Percentiles rank a stretch among this genome's conserved stretches.
These are phyloP conservation scores for Ormyrus pomaceus DNA, from an alignment of 2,888 invertebrate genomes.

Conservation along the genomic window DNA sequence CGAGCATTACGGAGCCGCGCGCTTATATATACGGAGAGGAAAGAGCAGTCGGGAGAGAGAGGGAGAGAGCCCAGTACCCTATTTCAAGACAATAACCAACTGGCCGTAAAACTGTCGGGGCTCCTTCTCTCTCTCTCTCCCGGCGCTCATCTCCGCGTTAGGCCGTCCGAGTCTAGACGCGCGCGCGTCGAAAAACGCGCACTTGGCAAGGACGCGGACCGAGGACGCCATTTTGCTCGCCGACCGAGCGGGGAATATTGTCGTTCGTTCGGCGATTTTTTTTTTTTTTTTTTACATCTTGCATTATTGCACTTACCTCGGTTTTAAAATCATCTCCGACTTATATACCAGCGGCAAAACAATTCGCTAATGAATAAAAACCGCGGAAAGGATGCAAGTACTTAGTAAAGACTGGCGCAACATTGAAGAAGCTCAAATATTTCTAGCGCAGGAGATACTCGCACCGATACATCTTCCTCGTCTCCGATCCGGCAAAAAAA, in stretches of 20 bases:
- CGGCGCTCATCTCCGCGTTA: slow-evolving; percentile 55
- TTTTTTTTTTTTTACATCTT: too few relatives aligned
- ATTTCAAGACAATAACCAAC: slow-evolving; percentile 66
- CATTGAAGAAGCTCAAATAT: slow-evolving; percentile 5
- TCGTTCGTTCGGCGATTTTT: too few relatives aligned
- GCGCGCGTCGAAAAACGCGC: slow-evolving; percentile 30
- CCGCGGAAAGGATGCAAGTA: not conserved
- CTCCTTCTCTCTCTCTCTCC: not conserved
- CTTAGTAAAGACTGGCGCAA: too few relatives aligned
- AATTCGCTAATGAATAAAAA: not conserved
- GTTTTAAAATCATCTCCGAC: too few relatives aligned
- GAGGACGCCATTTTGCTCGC: slow-evolving; percentile 29
- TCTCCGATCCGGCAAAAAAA: slow-evolving; percentile 4
- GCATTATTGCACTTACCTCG: too few relatives aligned
- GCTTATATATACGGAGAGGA: not conserved
- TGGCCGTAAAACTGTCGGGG: slow-evolving; percentile 66
- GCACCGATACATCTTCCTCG: not conserved
- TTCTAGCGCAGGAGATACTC: not conserved
- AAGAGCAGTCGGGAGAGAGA: not conserved
- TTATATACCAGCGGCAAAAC: too few relatives aligned
- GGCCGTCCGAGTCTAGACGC: slow-evolving; percentile 44
- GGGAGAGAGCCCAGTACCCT: slow-evolving; percentile 33
- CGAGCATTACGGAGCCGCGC: not conserved
- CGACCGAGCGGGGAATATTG: not conserved
- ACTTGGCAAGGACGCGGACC: slow-evolving; percentile 18